Percentiles rank a stretch among this genome's conserved stretches.
These are phyloP conservation scores for Hanleya hanleyi DNA, from an alignment of 2,888 invertebrate species.

Conservation along the genomic window DNA sequence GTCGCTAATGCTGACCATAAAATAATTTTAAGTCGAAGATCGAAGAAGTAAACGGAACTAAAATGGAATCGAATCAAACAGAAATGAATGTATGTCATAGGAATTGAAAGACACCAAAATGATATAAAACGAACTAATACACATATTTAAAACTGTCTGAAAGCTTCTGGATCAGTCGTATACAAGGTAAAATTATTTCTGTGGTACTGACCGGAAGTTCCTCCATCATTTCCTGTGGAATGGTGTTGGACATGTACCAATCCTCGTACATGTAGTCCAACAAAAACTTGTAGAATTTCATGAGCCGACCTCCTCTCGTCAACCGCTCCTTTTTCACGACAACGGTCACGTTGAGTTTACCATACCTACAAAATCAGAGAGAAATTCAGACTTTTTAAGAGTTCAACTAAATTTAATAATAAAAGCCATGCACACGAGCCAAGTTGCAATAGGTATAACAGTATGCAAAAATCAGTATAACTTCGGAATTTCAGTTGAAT, in stretches of 20 bases:
- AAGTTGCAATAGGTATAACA: no score
- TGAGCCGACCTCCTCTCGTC: slow-evolving; percentile 36
- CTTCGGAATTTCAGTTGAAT: no score
- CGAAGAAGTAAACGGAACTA: no score
- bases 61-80: no score
- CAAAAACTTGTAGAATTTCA: slow-evolving; percentile 68
- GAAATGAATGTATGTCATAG: no score
- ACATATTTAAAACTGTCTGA: no score
- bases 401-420: neutral
- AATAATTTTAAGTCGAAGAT: no score
- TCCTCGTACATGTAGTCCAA: slow-evolving; percentile 69
- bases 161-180: neutral
- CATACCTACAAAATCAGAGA: slow-evolving; percentile 45
- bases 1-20: no score
- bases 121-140: neutral
- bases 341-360: slow-evolving; percentile 52
- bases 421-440: no score
- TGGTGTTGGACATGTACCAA: slow-evolving; percentile 66
- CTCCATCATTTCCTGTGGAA: slow-evolving; percentile 65
- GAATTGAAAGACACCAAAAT: no score
- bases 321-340: slow-evolving; percentile 47
- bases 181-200: slow-evolving; percentile 19
- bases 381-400: neutral
- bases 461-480: no score
- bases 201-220: slow-evolving; percentile 62